These are phyloP conservation scores for Hetaerina americana DNA, from an alignment of 1,140 invertebrate genomes.

Conservation along the genomic window DNA sequence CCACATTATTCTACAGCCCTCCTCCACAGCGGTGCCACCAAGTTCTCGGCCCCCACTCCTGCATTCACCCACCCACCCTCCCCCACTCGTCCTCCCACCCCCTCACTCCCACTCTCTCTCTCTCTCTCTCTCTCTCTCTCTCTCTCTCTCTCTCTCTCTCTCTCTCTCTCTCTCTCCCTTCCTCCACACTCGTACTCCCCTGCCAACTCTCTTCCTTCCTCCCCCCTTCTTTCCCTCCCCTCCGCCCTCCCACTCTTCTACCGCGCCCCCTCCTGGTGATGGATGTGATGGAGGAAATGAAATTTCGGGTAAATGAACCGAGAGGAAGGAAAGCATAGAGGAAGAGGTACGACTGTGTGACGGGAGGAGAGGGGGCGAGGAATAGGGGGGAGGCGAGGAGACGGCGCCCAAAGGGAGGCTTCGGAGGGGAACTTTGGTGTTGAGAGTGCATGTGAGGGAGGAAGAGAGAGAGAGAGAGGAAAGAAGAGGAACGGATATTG, in stretches of 20 bases:
- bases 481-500: background rate
- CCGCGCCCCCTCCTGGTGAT: background rate
- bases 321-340: background rate
- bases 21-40: too few species aligned
- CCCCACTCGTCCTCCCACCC: background rate
- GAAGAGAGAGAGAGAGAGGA: background rate
- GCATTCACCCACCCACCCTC: background rate
- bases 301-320: background rate
- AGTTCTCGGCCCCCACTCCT: background rate
- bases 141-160: background rate
- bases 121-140: background rate
- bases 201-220: too few species aligned
- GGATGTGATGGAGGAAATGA: background rate
- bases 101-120: background rate
- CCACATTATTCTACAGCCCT: too few species aligned
- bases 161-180: background rate
- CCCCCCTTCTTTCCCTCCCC: background rate
- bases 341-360: background rate
- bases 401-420: too few species aligned
- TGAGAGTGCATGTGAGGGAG: background rate
- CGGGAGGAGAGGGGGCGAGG: background rate
- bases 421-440: too few species aligned
- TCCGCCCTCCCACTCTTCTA: too few species aligned
- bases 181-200: too few species aligned
- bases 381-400: background rate